Percentiles rank a stretch among this genome's conserved stretches.
Conservation (phyloP, 1,140 invertebrate genomes). For the Dendrolimus punctatus region DNA sequence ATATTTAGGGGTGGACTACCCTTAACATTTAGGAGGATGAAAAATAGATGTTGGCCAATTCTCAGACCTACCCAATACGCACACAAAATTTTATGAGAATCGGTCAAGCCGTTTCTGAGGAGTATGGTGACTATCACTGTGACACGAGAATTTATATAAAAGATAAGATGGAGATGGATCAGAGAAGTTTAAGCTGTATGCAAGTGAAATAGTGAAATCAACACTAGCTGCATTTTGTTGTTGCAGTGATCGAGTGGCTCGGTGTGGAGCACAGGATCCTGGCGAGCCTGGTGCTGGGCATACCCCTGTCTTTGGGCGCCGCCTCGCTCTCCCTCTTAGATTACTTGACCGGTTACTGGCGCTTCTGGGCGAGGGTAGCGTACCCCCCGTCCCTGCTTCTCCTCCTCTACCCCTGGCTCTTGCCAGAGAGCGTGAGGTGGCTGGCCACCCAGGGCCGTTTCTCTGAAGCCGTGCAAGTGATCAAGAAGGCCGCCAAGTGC, state of each 20-base stretch:
- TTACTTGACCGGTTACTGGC: conserved; percentile 81
- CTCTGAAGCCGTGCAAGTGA: conserved; percentile 75
- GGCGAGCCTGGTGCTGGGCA: conserved; percentile 79
- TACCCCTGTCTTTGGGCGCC: conserved; percentile 78
- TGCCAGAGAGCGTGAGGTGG: conserved; percentile 84
- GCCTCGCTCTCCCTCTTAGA: conserved; percentile 78
- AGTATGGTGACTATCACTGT: no score
- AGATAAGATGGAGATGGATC: no score
- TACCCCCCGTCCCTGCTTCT: conserved; percentile 80
- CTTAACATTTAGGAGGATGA: no score
- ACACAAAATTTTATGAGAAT: no score
- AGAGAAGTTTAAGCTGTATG: no score
- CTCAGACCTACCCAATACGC: no score
- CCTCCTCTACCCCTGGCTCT: conserved; percentile 75
- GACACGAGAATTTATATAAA: no score
- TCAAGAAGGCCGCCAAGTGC: conserved; percentile 75
- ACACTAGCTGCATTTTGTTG: no score
- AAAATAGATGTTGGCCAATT: no score
- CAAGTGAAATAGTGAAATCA: no score
- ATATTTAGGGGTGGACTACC: no score
- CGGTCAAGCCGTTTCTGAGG: no score
- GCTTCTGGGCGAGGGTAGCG: conserved; percentile 77
- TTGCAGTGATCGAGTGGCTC: conserved; percentile 82
- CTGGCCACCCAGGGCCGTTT: conserved; percentile 79
- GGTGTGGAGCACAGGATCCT: conserved; percentile 81